Conservation (phyloP, 1,140 invertebrate species). For the Riptortus pedestris region DNA sequence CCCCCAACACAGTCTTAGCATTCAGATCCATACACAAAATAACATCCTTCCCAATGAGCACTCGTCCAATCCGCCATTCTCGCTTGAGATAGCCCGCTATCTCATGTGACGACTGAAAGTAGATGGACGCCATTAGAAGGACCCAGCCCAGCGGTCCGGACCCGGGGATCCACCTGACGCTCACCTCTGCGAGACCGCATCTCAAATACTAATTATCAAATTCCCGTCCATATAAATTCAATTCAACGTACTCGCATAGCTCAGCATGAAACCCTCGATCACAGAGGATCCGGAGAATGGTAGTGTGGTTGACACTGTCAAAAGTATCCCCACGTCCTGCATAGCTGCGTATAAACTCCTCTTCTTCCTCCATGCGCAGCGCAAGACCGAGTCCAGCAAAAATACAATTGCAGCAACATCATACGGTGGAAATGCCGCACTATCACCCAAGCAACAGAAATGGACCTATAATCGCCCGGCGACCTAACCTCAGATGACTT, state of each 20-base stretch:
- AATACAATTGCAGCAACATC: not conserved
- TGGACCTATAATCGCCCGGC: not conserved
- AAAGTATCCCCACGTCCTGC: not conserved
- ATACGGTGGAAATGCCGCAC: not conserved
- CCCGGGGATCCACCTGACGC: not conserved
- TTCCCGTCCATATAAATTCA: not conserved
- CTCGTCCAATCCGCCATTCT: too few species aligned
- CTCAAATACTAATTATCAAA: not conserved
- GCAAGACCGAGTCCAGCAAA: not conserved
- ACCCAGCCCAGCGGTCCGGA: too few species aligned
- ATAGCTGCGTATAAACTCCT: not conserved
- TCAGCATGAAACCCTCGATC: not conserved
- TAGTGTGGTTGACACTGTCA: not conserved
- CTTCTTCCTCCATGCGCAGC: not conserved
- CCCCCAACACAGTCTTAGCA: too few species aligned
- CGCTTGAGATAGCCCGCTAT: too few species aligned
- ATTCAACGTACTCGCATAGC: not conserved
- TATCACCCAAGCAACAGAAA: not conserved
- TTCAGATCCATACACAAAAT: too few species aligned
- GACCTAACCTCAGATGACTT: not conserved
- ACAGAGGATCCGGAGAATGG: not conserved
- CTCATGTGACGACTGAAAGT: too few species aligned
- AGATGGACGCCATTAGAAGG: too few species aligned
- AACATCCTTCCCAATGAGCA: too few species aligned
- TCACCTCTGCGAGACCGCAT: not conserved